These are phyloP conservation scores for Ramphastos sulfuratus DNA, from an alignment of 2,113 vertebrate species.

Conservation along the genomic window DNA sequence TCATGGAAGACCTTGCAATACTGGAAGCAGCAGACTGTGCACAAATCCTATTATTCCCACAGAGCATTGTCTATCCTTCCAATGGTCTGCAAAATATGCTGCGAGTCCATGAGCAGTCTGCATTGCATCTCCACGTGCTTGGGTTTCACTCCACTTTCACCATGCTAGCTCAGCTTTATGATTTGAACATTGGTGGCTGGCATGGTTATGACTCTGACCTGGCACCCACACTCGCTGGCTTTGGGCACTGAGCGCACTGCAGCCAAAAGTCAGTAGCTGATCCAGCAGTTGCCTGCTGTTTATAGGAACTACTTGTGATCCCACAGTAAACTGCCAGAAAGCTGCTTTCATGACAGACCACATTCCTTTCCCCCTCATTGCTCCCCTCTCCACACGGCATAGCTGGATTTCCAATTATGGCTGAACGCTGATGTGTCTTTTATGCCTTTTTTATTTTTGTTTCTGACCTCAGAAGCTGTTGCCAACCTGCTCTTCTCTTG, in stretches of 20 bases:
- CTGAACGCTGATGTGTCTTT: conserved; percentile 45
- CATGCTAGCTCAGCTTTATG: not conserved
- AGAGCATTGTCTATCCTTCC: not conserved
- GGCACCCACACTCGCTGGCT: not conserved
- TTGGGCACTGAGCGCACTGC: not conserved
- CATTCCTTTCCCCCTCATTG: conserved; percentile 52
- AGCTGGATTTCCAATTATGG: conserved; percentile 65
- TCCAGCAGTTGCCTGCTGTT: conserved; percentile 44
- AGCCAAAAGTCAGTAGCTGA: conserved; percentile 23
- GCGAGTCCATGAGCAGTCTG: not conserved
- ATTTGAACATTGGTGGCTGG: not conserved
- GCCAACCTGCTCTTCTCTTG: conserved; percentile 64
- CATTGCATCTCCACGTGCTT: rapidly evolving
- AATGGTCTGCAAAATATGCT: not conserved
- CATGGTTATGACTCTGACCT: not conserved
- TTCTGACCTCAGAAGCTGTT: conserved; percentile 55
- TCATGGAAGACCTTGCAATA: not conserved
- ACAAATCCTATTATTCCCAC: not conserved
- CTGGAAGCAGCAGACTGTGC: not conserved
- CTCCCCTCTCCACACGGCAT: conserved; percentile 8
- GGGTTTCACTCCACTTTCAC: not conserved
- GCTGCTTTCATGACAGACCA: conserved; percentile 27
- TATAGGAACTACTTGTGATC: not conserved
- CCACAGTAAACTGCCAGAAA: conserved; percentile 47
- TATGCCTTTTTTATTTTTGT: conserved; percentile 51